Evolutionary conservation across 2,797 vertebrate species (phyloP).

Genomic region (Ctenopoma multispine): DNA sequence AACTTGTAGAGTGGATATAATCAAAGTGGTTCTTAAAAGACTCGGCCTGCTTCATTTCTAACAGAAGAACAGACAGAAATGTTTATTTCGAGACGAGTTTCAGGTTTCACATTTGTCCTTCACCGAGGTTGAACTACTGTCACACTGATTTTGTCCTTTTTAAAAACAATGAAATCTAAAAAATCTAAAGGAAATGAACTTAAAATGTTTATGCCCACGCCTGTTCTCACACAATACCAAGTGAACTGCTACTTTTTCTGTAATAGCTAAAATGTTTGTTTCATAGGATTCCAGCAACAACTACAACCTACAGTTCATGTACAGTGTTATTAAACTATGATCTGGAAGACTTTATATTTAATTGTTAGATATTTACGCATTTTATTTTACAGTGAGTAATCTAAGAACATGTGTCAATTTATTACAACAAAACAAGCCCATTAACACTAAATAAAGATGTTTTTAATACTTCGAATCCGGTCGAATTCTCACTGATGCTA

Average conservation of each 20-base stretch:
- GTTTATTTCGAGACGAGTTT: conserved; percentile 11
- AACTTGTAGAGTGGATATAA: background rate
- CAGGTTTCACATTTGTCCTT: conserved; percentile 34
- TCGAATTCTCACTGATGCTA: too few relatives aligned
- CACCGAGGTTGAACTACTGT: background rate
- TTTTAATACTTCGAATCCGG: too few relatives aligned
- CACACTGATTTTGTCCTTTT: background rate
- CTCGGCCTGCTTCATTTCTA: background rate
- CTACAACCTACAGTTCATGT: too few relatives aligned
- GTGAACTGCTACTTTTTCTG: background rate
- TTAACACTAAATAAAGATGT: too few relatives aligned
- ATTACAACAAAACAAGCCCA: too few relatives aligned
- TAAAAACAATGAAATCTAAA: background rate
- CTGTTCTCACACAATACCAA: background rate
- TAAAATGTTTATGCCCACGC: background rate
- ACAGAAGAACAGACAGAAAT: conserved; percentile 5
- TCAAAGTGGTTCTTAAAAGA: background rate
- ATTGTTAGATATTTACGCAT: too few relatives aligned
- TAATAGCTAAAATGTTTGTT: too few relatives aligned
- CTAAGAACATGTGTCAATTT: too few relatives aligned
- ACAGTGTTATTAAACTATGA: too few relatives aligned
- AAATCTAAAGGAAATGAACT: background rate
- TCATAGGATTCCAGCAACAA: too few relatives aligned
- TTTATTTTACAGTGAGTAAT: too few relatives aligned
- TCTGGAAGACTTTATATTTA: too few relatives aligned